Evolutionary conservation across 1,140 invertebrate species (phyloP).

Genomic region (Akabosia matsudoensis): DNA sequence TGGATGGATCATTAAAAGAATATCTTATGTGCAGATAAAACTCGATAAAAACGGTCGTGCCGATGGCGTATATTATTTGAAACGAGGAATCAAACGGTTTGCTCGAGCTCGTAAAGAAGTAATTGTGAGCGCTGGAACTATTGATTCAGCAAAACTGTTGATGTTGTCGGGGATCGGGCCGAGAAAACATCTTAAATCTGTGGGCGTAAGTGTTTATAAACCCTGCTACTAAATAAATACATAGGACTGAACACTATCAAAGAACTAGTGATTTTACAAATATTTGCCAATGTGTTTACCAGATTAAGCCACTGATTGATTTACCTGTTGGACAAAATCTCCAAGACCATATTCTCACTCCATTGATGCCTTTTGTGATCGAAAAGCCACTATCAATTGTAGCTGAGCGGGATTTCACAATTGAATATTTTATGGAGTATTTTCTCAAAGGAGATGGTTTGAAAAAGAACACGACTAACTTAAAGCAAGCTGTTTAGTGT

Average conservation of each 20-base stretch:
- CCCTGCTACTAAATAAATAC: neutral
- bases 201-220: slow-evolving; percentile 10
- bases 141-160: slow-evolving; percentile 65
- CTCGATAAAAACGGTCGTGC: slow-evolving; percentile 47
- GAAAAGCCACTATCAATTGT: slow-evolving; percentile 31
- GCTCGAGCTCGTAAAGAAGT: slow-evolving; percentile 68
- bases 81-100: slow-evolving; percentile 55
- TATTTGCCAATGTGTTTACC: no score
- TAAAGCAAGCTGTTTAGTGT: neutral
- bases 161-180: slow-evolving; percentile 45
- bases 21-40: slow-evolving; percentile 33
- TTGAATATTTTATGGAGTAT: slow-evolving; percentile 25
- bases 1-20: neutral
- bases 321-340: slow-evolving; percentile 41
- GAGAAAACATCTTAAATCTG: slow-evolving; percentile 34
- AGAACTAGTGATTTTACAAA: no score
- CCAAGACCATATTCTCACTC: slow-evolving; percentile 29
- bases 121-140: slow-evolving; percentile 68
- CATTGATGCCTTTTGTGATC: slow-evolving; percentile 28
- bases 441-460: slow-evolving; percentile 38
- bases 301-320: slow-evolving; percentile 19
- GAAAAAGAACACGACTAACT: neutral
- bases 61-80: slow-evolving; percentile 62
- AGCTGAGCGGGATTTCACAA: slow-evolving; percentile 25
- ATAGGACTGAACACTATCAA: no score